Conservation (phyloP, 2,888 invertebrate genomes). For the Campoletis raptor region DNA sequence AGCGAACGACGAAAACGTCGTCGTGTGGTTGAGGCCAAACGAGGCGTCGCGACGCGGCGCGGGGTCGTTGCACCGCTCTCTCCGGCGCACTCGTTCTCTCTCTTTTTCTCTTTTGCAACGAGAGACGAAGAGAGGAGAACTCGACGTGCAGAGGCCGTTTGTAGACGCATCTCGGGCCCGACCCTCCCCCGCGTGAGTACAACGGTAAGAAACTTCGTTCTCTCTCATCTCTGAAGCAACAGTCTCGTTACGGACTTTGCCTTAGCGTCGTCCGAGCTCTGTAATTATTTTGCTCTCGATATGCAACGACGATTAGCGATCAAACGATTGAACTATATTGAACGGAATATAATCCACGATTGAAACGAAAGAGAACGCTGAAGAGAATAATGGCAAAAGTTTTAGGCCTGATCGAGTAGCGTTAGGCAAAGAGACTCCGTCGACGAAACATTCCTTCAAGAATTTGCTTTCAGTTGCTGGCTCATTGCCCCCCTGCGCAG, state of each 20-base stretch:
- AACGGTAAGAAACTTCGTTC: conserved; percentile 31
- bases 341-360: conserved; percentile 43
- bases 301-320: conserved; percentile 45
- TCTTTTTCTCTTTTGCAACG: conserved; percentile 7
- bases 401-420: background rate
- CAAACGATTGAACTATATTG: conserved; percentile 43
- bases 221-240: conserved; percentile 28
- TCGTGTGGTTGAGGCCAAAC: conserved; percentile 71
- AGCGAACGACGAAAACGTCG: conserved; percentile 62
- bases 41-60: conserved; percentile 76
- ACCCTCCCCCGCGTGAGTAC: background rate
- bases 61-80: conserved; percentile 68
- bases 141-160: conserved; percentile 4
- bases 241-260: conserved; percentile 59
- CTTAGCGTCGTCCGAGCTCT: conserved; percentile 41
- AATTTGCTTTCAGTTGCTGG: conserved; percentile 6
- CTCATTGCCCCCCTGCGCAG: conserved; percentile 2
- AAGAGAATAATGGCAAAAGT: background rate
- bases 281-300: conserved; percentile 49
- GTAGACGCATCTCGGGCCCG: conserved; percentile 17
- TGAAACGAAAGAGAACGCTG: background rate
- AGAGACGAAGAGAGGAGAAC: conserved; percentile 24
- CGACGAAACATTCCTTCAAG: conserved; percentile 10
- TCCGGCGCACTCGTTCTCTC: conserved; percentile 51
- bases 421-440: background rate